These are phyloP conservation scores for Tetropium fuscum DNA, from an alignment of 2,888 invertebrate species.

Conservation along the genomic window DNA sequence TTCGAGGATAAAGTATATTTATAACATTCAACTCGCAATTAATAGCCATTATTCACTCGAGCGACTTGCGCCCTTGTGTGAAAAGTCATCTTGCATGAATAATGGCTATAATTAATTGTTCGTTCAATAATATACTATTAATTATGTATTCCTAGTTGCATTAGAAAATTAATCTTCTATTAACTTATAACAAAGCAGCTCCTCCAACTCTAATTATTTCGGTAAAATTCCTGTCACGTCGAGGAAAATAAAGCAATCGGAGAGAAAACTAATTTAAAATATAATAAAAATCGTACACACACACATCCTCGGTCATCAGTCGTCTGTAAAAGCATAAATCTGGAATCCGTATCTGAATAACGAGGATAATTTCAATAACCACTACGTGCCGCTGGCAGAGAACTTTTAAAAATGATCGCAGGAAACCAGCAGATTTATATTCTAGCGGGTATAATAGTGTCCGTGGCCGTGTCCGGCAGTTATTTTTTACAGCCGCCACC, in stretches of 20 bases:
- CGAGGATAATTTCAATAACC: conserved; percentile 59
- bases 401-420: conserved; percentile 46
- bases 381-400: conserved; percentile 59
- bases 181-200: too few relatives aligned
- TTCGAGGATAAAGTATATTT: too few relatives aligned
- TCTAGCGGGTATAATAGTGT: conserved; percentile 57
- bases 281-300: conserved; percentile 38
- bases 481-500: conserved; percentile 59
- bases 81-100: too few relatives aligned
- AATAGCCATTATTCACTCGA: too few relatives aligned
- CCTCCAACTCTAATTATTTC: conserved; percentile 25
- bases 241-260: conserved; percentile 30
- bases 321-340: conserved; percentile 54
- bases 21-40: too few relatives aligned
- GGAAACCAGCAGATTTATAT: conserved; percentile 53
- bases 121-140: too few relatives aligned
- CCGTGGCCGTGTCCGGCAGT: conserved; percentile 52
- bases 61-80: too few relatives aligned
- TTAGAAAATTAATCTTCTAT: too few relatives aligned
- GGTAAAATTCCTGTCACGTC: conserved; percentile 26
- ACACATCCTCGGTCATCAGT: conserved; percentile 39
- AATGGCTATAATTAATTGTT: too few relatives aligned
- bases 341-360: conserved; percentile 54
- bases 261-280: conserved; percentile 34
- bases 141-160: too few relatives aligned